phyloP scores from a whole-genome alignment of 2,113 vertebrate genomes.

The Pseudolaguvia tuberculata region DNA sequence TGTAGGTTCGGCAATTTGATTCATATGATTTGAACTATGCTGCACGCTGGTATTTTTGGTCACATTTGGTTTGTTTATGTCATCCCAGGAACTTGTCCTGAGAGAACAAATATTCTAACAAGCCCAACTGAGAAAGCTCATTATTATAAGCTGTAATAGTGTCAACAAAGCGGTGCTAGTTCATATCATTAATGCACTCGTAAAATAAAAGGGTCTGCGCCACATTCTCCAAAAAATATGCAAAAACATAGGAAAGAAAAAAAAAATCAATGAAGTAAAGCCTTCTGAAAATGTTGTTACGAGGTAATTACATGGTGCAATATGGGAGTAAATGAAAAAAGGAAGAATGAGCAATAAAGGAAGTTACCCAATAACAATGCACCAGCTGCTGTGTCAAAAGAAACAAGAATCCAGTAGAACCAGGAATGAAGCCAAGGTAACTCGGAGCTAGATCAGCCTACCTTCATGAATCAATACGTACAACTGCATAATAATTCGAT shows the following conservation, averaged over 20 bases:
- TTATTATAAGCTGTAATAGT: constrained; percentile 13
- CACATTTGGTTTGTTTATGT: constrained; percentile 58
- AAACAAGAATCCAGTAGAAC: constrained; percentile 17
- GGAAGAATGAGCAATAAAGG: constrained; percentile 8
- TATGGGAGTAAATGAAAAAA: not conserved
- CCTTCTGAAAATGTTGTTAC: not conserved
- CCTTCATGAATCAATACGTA: constrained; percentile 1
- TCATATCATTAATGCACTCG: constrained; percentile 13
- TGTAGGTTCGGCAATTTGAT: not conserved
- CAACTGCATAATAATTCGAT: not conserved
- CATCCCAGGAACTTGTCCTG: constrained; percentile 36
- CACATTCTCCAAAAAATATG: constrained; percentile 7
- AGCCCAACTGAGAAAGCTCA: constrained; percentile 37
- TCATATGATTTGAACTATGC: not conserved
- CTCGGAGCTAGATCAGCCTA: constrained; percentile 30
- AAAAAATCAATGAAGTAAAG: not conserved
- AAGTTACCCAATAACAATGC: constrained; percentile 40
- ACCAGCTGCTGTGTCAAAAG: constrained; percentile 25
- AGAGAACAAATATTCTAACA: constrained; percentile 41
- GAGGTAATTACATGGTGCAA: constrained; percentile 1
- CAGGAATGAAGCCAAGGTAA: constrained; percentile 11
- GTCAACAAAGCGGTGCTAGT: constrained; percentile 10
- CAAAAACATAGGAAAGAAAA: not conserved
- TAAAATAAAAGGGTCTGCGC: constrained; percentile 8
- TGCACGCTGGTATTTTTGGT: constrained; percentile 57